Base-by-base conservation (phyloP, 2,888 invertebrate genomes). In the Leucozona laternaria region DNA sequence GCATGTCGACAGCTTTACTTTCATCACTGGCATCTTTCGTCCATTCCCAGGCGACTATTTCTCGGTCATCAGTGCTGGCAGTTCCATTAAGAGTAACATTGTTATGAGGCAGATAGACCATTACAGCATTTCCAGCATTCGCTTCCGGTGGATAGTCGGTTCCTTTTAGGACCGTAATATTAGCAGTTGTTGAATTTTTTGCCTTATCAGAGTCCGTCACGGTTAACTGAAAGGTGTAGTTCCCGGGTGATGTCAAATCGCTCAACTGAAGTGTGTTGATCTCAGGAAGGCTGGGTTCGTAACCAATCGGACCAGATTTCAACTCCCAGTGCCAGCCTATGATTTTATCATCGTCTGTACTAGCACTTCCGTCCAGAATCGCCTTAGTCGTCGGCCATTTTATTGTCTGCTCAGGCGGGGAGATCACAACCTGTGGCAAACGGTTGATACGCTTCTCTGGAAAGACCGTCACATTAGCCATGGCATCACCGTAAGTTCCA, bases 81-180 rank as follows among this genome's bases (percentile, higher is more conserved):
- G 97, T 98, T 5, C 98, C 98, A 91, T 97, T 97, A 28, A 99
- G 93, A 0, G 96, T 97, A 11, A 98, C 95, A 89, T 95, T 95
- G 90, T 97, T 98, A 91, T 96, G 96, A 0, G 98, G 98, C 76
- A 98, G 93, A 93, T 97, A 97, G 89, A 98, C 95, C 81, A 98
- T 97, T 53, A 97, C 96, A 89, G 98, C 97, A 90, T 97, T 95
- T 0, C 95, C 96, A 60, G 98, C 98, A 94, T 98, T 98, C 0
- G 98, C 98, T 91, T 97, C 97, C 0, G 98, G 98, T 0, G 98
- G 98, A 93, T 98, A 98, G 91, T 99, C 98, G 0, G 95, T 97
- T 89, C 97, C 96, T 93, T 98, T 97, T 20, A 98, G 93, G 15
- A 98, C 98, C 4, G 96, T 97, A 71, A 98, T 96, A 91, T 97